Evolutionary conservation across 2,888 invertebrate species (phyloP), one percentile per base, ranked within the genome.

Genomic region (Pseudolycoriella hygida): DNA sequence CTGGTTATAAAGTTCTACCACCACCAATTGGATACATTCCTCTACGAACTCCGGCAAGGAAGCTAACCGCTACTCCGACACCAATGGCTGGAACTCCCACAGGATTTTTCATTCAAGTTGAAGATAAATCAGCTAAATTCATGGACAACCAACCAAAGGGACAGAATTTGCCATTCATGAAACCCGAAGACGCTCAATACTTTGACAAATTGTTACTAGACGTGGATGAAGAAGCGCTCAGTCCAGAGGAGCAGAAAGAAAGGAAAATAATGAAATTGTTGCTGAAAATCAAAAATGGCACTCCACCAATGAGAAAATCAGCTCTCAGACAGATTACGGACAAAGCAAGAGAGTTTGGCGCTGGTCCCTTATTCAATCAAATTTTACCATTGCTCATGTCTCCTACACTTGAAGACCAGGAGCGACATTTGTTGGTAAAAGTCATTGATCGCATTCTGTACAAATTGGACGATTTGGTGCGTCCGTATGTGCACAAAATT

Each of bases 401-500:
- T 31, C 98, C 98, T 0, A 98, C 98, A 0, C 70, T 99, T 12
- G 98, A 99, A 66, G 98, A 99, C 67, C 98, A 99, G 66, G 98
- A 99, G 62, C 76, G 98, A 19, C 98, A 98, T 76, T 74, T 99
- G 57, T 73, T 99, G 45, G 98, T 98, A 8, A 98, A 98, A 73
- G 94, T 96, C 45, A 98, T 98, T 56, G 98, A 99, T 69, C 76
- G 98, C 43, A 96, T 98, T 60, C 71, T 98, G 12, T 98, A 98
- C 68, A 98, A 98, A 66, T 68, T 98, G 54, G 98, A 98, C 58
- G 98, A 99, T 68, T 71, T 99, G 55, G 98, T 98, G 19, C 78
- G 98, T 50, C 98, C 98, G 0, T 99, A 98, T 58, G 98, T 99
- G 1, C 98, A 99, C 69, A 99, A 98, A 76, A 98, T 98, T 61